Evolutionary conservation across 2,888 invertebrate genomes (phyloP), one percentile per base, ranked within the genome.

Genomic region (Leptura quadrifasciata): DNA sequence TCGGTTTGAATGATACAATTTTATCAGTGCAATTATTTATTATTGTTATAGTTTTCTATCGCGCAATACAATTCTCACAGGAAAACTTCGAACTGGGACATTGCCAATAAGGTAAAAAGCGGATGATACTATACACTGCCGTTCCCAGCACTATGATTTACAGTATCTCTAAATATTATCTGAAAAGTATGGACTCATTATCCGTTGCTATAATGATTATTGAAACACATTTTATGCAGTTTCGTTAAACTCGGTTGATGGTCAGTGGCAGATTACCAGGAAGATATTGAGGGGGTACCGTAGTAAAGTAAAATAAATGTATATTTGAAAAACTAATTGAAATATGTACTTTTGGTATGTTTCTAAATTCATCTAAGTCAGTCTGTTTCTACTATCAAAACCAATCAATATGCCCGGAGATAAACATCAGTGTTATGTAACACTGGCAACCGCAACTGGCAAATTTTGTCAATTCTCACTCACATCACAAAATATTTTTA

Each of bases 41-140:
- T 71, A 27, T 61, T 71, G 47, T 71, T 61, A 61, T 61, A 52
- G 61, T 71, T 71, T 71, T 52, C 60, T 71, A 61, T 52, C 21
- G 61, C 71, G 71, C 52, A 47, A 71, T 15, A 18, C 17, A 52
- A 71, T 75, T 75, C 75, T 75, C 75, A 75, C 57, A 75, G 75
- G 71, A 75, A 75, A 71, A 57, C 71, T 71, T 70, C 75, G 52
- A 75, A 65, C 65, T 75, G 35, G 75, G 71, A 71, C 75, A 65
- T 75, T 75, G 71, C 75, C 75, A 75, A 75, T 75, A 70, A 65
- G 35, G 57, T 55, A 73, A 73, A 20, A 73, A 35, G 39, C 52
- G 60, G 47, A 71, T 61, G 60, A 67, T 67, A 73, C 73, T 21
- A 24, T 57, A 39, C 39, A 17, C 31, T 15, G 20, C 20, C 17